phyloP scores from a whole-genome alignment of 2,797 vertebrate species.

The Arctocebus calabarensis region DNA sequence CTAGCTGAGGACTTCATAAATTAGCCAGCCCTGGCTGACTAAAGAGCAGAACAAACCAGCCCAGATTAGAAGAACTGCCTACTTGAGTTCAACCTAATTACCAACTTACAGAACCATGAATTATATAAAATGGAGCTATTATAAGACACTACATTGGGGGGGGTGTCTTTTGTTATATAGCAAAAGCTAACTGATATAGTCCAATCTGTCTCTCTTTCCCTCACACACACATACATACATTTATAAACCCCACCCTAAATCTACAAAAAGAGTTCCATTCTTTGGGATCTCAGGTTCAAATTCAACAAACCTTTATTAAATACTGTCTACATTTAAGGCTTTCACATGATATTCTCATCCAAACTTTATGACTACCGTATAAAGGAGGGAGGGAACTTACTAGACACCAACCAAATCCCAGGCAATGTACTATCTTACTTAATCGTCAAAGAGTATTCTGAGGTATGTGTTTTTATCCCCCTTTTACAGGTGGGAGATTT shows the following conservation, averaged over 20 bases:
- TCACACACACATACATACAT: neutral
- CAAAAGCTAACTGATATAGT: neutral
- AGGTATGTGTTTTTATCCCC: neutral
- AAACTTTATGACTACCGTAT: neutral
- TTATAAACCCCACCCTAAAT: neutral
- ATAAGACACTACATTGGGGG: neutral
- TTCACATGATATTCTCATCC: neutral
- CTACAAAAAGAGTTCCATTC: neutral
- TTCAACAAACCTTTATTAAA: neutral
- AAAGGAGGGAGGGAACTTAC: neutral
- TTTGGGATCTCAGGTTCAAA: conserved; percentile 45
- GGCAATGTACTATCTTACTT: neutral
- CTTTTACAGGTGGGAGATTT: neutral
- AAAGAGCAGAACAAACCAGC: neutral
- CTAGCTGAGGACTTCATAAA: neutral
- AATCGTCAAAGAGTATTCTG: neutral
- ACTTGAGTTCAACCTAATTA: neutral
- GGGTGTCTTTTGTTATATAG: neutral
- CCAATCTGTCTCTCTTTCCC: neutral
- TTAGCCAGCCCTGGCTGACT: neutral
- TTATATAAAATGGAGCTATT: neutral
- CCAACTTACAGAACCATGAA: neutral
- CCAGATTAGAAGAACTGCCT: neutral
- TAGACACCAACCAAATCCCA: neutral
- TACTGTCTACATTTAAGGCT: neutral